Evolutionary conservation across 2,113 vertebrate species (phyloP).

Genomic region (Rhinolophus ferrumequinum): DNA sequence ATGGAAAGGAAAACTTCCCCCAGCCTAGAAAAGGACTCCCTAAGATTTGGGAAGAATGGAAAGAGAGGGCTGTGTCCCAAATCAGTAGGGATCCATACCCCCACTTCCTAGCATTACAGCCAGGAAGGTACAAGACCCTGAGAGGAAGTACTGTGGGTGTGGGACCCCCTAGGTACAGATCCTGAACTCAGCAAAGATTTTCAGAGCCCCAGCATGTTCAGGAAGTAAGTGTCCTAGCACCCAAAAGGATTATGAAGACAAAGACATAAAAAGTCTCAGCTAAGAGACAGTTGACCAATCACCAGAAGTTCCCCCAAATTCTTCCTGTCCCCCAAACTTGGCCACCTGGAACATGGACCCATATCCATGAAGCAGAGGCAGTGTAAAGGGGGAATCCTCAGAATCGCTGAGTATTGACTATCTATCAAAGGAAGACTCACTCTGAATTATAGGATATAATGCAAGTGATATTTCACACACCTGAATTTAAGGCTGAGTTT

Average conservation of each 20-base stretch:
- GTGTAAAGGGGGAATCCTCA: background rate
- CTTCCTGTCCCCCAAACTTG: background rate
- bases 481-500: background rate
- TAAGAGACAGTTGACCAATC: background rate
- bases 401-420: background rate
- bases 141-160: background rate
- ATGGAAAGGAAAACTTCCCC: background rate
- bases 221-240: background rate
- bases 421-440: background rate
- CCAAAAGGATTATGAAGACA: background rate
- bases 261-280: background rate
- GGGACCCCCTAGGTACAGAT: background rate
- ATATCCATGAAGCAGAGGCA: background rate
- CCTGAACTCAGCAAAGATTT: background rate
- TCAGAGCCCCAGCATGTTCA: background rate
- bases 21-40: background rate
- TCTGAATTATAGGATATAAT: background rate
- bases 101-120: background rate
- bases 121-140: background rate
- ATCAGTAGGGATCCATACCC: background rate
- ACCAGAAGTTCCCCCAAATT: background rate
- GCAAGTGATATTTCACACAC: background rate
- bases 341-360: background rate
- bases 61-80: background rate
- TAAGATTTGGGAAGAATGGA: accelerated